Conservation (phyloP, 2,888 invertebrate genomes). For the Meliscaeva auricollis region DNA sequence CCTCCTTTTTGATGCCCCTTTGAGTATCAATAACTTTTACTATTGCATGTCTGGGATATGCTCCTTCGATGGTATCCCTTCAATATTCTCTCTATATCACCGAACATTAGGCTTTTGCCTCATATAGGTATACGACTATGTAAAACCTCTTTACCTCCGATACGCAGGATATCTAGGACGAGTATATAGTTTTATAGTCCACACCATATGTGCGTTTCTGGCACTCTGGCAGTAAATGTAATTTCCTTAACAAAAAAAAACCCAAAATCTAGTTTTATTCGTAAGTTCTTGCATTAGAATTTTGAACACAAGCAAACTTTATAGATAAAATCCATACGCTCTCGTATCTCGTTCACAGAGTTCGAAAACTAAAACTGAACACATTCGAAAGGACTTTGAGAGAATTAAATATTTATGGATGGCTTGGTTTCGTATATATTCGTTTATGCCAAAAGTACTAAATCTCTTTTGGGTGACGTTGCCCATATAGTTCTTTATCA, state of each 20-base stretch:
- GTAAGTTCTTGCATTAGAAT: conserved; percentile 16
- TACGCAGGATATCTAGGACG: conserved; percentile 24
- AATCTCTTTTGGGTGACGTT: conserved; percentile 33
- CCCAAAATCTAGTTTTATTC: not conserved
- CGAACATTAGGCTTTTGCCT: conserved; percentile 13
- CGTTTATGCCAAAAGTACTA: conserved; percentile 27
- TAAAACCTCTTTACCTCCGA: conserved; percentile 10
- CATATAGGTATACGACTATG: not conserved
- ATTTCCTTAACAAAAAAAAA: conserved; percentile 25
- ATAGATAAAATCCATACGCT: conserved; percentile 6
- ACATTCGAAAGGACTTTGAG: conserved; percentile 54
- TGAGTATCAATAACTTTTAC: conserved; percentile 38
- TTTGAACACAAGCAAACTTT: not conserved
- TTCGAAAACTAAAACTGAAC: not conserved
- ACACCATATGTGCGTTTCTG: conserved; percentile 7
- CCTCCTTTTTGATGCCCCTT: not conserved
- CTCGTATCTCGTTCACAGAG: not conserved
- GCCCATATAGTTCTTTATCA: not conserved
- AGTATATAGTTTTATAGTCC: conserved; percentile 17
- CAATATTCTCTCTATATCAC: conserved; percentile 51
- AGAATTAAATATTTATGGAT: conserved; percentile 71
- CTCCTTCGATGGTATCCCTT: conserved; percentile 22
- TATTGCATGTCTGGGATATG: not conserved
- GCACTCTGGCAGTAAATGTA: conserved; percentile 8
- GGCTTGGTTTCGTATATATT: conserved; percentile 21